Conservation (phyloP, 2,797 vertebrate genomes). For the Limnodromus scolopaceus region DNA sequence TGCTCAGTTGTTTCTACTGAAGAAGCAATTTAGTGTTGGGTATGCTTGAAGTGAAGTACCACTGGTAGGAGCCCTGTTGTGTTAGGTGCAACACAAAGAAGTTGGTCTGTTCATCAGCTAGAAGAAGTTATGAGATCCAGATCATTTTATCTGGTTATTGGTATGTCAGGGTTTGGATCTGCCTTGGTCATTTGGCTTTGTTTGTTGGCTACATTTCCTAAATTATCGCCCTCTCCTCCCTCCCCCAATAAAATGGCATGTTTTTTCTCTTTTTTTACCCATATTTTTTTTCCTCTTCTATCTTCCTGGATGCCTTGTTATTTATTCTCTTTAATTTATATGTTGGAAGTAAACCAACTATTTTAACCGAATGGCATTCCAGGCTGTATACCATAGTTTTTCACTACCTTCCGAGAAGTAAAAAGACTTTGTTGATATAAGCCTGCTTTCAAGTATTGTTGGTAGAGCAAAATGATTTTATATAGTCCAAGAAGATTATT, state of each 20-base stretch:
- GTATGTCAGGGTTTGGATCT: neutral
- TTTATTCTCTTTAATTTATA: neutral
- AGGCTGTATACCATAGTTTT: neutral
- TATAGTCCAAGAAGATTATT: neutral
- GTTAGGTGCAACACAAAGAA: neutral
- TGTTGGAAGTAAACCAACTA: neutral
- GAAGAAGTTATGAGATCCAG: neutral
- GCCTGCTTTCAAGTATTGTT: neutral
- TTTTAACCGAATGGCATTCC: neutral
- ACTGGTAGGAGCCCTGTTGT: neutral
- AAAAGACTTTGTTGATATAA: neutral
- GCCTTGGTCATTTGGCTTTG: neutral
- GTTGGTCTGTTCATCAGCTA: neutral
- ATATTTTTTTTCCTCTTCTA: neutral
- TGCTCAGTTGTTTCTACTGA: neutral
- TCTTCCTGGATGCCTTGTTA: neutral
- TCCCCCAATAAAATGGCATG: neutral
- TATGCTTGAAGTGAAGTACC: accelerated
- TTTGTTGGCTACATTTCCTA: neutral
- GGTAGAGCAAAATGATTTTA: neutral
- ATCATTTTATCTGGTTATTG: neutral
- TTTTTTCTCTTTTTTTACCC: neutral
- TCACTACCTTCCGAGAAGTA: neutral
- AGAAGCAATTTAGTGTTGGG: neutral
- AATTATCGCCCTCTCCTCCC: neutral